Base-by-base conservation (phyloP, 2,113 vertebrate species). In the Sapajus apella region DNA sequence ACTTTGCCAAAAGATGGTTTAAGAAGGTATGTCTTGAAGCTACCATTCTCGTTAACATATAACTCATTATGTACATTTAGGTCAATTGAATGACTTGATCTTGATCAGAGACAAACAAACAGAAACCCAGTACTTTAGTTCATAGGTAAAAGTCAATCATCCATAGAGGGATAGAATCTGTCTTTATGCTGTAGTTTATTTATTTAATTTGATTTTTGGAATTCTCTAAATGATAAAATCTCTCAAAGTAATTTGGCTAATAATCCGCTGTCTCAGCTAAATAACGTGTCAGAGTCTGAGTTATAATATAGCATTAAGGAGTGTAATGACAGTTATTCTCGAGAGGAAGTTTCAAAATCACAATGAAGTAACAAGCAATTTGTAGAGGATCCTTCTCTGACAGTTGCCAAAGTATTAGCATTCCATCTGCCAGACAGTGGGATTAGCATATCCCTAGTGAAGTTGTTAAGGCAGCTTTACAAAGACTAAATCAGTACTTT, bases 301-400 rank as follows among this genome's bases (percentile, higher is more conserved):
- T 96, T 98, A 97, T 87, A 68, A 83, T 77, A 82, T 91, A 96
- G 94, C 96, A 84, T 96, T 97, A 95, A 83, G 83, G 88, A 96
- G 37, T 66, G 85, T 97, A 96, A 97, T 97, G 96, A 96, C 87
- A 96, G 87, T 86, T 83, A 92, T 66, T 90, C 97, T 95, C 93
- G 50, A 37, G 90, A 97, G 96, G 58, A 95, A 89, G 75, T 96
- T 97, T 97, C 91, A 92, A 94, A 96, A 95, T 94, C 84, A 84
- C 96, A 96, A 91, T 88, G 94, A 94, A 97, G 83, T 94, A 96
- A 95, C 85, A 94, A 94, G 90, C 61, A 90, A 93, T 97, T 97
- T 96, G 91, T 90, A 95, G 85, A 96, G 94, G 83, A 86, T 92
- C 55, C 73, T 96, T 97, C 52, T 61, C 91, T 35, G 27, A 82